Percentiles rank a stretch among this genome's conserved stretches.
Conservation (phyloP, 2,797 vertebrate genomes). For the Cichlasoma orientale region DNA sequence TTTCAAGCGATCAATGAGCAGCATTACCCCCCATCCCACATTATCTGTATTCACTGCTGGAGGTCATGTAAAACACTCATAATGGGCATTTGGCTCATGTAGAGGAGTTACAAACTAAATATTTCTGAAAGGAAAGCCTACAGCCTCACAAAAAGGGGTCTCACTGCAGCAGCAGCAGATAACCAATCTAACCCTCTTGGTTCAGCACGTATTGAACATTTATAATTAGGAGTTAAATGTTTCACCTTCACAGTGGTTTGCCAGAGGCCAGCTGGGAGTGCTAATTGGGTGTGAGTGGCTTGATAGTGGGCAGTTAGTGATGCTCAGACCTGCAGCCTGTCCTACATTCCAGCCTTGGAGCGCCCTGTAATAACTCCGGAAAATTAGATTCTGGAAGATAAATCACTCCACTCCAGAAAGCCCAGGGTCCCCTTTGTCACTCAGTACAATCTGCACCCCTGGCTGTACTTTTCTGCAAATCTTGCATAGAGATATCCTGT, state of each 20-base stretch:
- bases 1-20: conserved; percentile 14
- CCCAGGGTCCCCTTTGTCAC: conserved; percentile 4
- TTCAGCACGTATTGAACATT: conserved; percentile 30
- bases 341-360: conserved; percentile 54
- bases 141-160: background rate
- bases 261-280: conserved; percentile 33
- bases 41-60: conserved; percentile 15
- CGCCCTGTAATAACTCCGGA: conserved; percentile 26
- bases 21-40: background rate
- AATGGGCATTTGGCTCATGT: background rate
- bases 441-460: background rate
- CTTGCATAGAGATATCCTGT: background rate
- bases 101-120: background rate
- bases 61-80: background rate
- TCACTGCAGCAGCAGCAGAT: background rate
- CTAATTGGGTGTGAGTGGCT: conserved; percentile 60
- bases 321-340: conserved; percentile 52
- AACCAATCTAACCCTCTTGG: background rate
- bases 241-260: conserved; percentile 19
- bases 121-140: background rate
- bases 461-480: background rate
- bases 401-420: conserved; percentile 26
- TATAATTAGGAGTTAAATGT: conserved; percentile 35
- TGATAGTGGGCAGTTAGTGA: conserved; percentile 50
- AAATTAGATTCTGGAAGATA: conserved; percentile 52